A percentile compares a stretch with the other conserved stretches of the same genome.
phyloP scores from a whole-genome alignment of 2,113 vertebrate genomes.

The Saccopteryx bilineata region DNA sequence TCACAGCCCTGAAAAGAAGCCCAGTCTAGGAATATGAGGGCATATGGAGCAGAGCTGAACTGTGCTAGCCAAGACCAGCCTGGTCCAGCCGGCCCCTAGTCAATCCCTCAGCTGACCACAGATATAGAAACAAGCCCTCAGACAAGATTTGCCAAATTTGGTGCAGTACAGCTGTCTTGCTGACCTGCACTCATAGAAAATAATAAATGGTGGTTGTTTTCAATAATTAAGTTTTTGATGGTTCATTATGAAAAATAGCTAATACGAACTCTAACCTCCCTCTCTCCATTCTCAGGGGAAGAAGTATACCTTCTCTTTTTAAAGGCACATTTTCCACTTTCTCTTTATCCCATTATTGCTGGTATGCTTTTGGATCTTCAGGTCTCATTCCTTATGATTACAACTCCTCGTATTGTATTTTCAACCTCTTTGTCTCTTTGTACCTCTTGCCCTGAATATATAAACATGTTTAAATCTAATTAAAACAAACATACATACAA shows the following conservation, averaged over 20 bases:
- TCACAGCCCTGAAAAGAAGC: not conserved
- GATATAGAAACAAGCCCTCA: not conserved
- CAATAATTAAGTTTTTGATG: not conserved
- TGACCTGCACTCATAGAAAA: not conserved
- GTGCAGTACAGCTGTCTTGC: not conserved
- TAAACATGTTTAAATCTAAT: not conserved
- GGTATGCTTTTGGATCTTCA: slow-evolving; percentile 49
- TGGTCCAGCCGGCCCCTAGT: not conserved
- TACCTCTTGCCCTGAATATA: not conserved
- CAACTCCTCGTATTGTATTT: not conserved
- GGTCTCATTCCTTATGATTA: not conserved
- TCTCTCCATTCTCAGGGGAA: not conserved
- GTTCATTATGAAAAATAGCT: not conserved
- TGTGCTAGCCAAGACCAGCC: not conserved
- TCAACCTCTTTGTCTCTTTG: not conserved
- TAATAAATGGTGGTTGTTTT: slow-evolving; percentile 7
- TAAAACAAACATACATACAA: not conserved
- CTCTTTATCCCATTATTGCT: not conserved
- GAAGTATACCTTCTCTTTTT: not conserved
- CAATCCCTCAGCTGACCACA: not conserved
- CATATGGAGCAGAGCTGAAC: not conserved
- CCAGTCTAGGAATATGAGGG: not conserved
- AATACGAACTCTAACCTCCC: not conserved
- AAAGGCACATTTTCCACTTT: not conserved
- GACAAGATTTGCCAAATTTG: not conserved